Base-by-base conservation (phyloP, 2,797 vertebrate genomes). In the Syngnathus acus region DNA sequence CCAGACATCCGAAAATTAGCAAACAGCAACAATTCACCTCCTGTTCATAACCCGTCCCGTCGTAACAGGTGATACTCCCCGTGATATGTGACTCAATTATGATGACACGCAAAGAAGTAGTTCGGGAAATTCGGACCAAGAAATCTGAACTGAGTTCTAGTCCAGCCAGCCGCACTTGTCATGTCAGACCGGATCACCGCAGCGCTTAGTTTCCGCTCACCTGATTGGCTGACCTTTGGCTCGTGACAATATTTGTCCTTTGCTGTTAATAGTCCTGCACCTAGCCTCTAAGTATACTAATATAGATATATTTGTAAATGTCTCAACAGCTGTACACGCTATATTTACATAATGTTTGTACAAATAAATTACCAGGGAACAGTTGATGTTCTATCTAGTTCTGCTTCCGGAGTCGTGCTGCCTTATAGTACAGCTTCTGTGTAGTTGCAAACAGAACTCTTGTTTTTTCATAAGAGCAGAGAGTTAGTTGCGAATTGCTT, bases 121-220 rank as follows among this genome's bases (percentile, higher is more conserved):
- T 70, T 82, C 62, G 2, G 13, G 42, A 37, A 9, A 39, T n/a
- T 2, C 23, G 1, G 63, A 39, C 6, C 26, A 37, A 37, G 39
- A 76, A 66, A 70, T 51, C 6, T 45, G n/a, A 38, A 40, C 57
- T 19, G 70, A 76, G 62, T 77, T 73, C 23, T 55, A 71, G 43
- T 82, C 21, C 63, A 19, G 53, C 71, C 85, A 81, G 82, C 83
- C 86, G 86, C 84, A 86, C 85, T 86, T 80, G 83, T 83, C 83
- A 84, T 78, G 81, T 86, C 86, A 79, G 86, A 87, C 87, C 83
- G 85, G 85, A 90, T 82, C 84, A 89, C 88, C 74, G 84, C 85
- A 89, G 75, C 73, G 71, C 48, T 78, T 77, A 68, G 82, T 79
- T 87, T 88, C 82, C 85, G 83, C 78, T 66, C 62, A 2, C 76